Conservation (phyloP, 2,113 vertebrate species). For the Atractosteus spatula region DNA sequence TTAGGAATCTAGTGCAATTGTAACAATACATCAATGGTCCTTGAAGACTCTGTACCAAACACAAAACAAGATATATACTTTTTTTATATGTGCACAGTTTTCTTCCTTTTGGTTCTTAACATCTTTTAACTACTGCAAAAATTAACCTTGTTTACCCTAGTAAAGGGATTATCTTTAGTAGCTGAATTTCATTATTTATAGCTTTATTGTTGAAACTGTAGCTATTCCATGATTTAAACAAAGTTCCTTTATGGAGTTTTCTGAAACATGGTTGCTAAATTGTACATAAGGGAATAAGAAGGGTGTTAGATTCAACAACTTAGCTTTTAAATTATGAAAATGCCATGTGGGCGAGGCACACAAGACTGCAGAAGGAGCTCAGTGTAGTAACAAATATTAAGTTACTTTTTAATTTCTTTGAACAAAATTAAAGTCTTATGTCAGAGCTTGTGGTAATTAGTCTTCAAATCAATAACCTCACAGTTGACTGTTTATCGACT, state of each 20-base stretch:
- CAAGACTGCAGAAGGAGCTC: conserved; percentile 25
- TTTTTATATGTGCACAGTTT: too few relatives aligned
- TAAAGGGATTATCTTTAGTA: not conserved
- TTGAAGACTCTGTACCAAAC: too few relatives aligned
- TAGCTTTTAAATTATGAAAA: conserved; percentile 33
- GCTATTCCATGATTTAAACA: conserved; percentile 14
- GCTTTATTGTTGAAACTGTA: not conserved
- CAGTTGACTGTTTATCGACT: conserved; percentile 37
- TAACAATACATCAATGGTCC: too few relatives aligned
- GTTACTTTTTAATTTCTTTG: conserved; percentile 46
- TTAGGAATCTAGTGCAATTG: too few relatives aligned
- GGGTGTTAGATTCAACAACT: conserved; percentile 47
- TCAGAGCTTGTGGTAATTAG: conserved; percentile 54
- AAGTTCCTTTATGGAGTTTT: conserved; percentile 34
- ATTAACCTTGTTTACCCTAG: not conserved
- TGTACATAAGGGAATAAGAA: conserved; percentile 32
- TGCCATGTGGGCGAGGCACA: conserved; percentile 1
- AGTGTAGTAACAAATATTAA: conserved; percentile 38
- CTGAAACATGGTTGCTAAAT: conserved; percentile 40
- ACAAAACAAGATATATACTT: too few relatives aligned
- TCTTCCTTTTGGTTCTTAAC: too few relatives aligned
- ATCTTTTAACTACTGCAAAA: too few relatives aligned
- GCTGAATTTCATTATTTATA: not conserved
- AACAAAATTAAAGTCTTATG: conserved; percentile 29
- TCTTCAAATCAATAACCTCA: conserved; percentile 43